Percentiles rank a stretch among this genome's conserved stretches.
These are phyloP conservation scores for Phania funesta DNA, from an alignment of 2,888 invertebrate species.

Conservation along the genomic window DNA sequence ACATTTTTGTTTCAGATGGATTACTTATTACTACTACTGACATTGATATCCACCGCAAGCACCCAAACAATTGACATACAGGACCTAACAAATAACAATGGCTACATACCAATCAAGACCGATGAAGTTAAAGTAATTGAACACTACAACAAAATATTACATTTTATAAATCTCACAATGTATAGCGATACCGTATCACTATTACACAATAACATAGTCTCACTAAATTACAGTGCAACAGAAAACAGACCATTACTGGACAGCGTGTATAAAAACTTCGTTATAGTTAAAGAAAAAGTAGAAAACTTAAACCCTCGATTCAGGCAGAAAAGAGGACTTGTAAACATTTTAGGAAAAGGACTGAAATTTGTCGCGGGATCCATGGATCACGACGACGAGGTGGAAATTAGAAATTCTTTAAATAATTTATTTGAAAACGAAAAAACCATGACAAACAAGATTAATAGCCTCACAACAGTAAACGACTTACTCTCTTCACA, in stretches of 20 bases:
- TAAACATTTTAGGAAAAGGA: neutral
- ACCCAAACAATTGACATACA: neutral
- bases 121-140: neutral
- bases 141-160: neutral
- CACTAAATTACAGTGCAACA: neutral
- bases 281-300: neutral
- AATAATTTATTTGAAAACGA: neutral
- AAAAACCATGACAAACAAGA: neutral
- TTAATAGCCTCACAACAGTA: neutral
- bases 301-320: neutral
- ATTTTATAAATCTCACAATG: neutral
- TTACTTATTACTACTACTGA: neutral
- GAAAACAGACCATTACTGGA: neutral
- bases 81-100: neutral
- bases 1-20: neutral
- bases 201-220: neutral
- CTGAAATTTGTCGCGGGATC: neutral
- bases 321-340: neutral
- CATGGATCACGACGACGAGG: neutral
- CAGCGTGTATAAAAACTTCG: no score
- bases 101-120: neutral
- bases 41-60: neutral
- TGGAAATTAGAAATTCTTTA: neutral
- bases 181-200: neutral
- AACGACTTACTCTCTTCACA: constrained; percentile 16